Evolutionary conservation across 1,140 invertebrate species (phyloP).

Genomic region (Vanessa tameamea): DNA sequence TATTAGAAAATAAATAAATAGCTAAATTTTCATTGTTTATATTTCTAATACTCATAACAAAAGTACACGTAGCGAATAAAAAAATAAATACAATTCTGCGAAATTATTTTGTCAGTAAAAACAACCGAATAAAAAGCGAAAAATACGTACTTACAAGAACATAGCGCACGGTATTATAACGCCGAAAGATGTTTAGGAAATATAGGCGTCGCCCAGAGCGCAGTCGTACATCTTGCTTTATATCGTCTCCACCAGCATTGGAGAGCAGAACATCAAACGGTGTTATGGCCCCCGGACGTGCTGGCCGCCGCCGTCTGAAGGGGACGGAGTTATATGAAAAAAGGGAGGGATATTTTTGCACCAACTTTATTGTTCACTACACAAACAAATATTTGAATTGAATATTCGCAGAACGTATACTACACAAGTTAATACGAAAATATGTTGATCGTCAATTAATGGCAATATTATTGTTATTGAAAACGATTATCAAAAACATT

Average conservation of each 20-base stretch:
- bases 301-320: conserved; percentile 76
- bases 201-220: conserved; percentile 82
- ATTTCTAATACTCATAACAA: too few relatives aligned
- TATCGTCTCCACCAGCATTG: conserved; percentile 87
- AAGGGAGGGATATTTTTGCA: conserved; percentile 61
- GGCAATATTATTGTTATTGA: conserved; percentile 1
- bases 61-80: too few relatives aligned
- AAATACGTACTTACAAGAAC: conserved; percentile 64
- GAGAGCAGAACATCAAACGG: conserved; percentile 90
- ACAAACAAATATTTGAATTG: conserved; percentile 66
- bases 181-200: conserved; percentile 79
- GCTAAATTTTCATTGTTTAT: too few relatives aligned
- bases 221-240: conserved; percentile 89
- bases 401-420: conserved; percentile 41
- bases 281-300: conserved; percentile 83
- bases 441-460: neutral
- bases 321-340: conserved; percentile 64
- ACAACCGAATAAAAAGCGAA: conserved; percentile 14
- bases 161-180: conserved; percentile 68
- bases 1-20: neutral
- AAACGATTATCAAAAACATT: conserved; percentile 4
- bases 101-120: neutral
- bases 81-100: too few relatives aligned
- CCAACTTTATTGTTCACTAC: conserved; percentile 74
- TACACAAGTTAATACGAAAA: neutral